These are phyloP conservation scores for Anguilla marmorata DNA, from an alignment of 2,797 vertebrate species.

Conservation along the genomic window DNA sequence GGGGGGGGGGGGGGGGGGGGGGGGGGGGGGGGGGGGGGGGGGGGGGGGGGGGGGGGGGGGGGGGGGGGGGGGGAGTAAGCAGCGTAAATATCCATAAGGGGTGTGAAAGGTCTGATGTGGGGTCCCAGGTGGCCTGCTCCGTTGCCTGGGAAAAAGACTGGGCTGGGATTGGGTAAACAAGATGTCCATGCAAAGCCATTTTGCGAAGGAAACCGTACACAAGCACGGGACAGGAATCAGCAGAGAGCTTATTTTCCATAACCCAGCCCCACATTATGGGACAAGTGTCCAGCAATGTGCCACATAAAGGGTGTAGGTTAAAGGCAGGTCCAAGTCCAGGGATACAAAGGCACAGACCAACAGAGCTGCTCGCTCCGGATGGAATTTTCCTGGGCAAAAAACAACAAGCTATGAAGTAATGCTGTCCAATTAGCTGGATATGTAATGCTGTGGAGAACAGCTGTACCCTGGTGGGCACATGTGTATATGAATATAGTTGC, in stretches of 20 bases:
- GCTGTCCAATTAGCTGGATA: neutral
- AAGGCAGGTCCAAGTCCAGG: neutral
- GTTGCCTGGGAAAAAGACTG: conserved; percentile 28
- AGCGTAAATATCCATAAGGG: conserved; percentile 6
- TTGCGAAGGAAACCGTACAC: neutral
- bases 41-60: too few relatives aligned
- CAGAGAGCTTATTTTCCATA: neutral
- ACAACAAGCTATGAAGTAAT: neutral
- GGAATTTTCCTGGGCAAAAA: neutral
- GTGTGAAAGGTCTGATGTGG: conserved; percentile 22
- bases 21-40: too few relatives aligned
- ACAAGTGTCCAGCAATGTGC: neutral
- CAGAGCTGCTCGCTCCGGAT: neutral
- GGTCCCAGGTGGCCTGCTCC: conserved; percentile 13
- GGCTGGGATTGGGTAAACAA: neutral
- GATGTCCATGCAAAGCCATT: conserved; percentile 26
- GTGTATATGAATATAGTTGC: neutral
- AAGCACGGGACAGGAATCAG: neutral
- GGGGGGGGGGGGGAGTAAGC: too few relatives aligned
- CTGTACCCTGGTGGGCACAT: neutral
- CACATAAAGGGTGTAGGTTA: neutral
- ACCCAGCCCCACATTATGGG: neutral
- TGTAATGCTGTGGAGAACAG: neutral
- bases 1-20: too few relatives aligned
- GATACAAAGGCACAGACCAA: neutral